phyloP scores from a whole-genome alignment of 2,113 vertebrate species.

The Varanus komodoensis region DNA sequence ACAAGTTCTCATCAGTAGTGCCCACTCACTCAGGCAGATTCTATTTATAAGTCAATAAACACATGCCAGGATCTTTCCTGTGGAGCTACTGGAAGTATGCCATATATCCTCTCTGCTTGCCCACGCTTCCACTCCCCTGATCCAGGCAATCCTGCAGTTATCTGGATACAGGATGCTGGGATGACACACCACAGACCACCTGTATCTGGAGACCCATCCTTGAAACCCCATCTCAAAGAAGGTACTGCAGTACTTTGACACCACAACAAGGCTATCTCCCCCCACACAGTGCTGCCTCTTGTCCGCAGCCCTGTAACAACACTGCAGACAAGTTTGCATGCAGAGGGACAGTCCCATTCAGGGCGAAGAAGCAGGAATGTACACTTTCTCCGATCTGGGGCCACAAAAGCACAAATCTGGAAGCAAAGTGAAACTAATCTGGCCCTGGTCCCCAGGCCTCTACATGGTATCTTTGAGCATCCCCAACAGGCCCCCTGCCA shows the following conservation, averaged over 20 bases:
- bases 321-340: not conserved
- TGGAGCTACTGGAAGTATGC: too few species aligned
- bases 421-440: too few species aligned
- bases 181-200: not conserved
- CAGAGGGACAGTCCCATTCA: not conserved
- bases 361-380: not conserved
- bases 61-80: not conserved
- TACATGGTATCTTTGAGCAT: not conserved
- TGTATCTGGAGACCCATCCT: not conserved
- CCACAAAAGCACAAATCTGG: too few species aligned
- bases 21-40: fast-evolving
- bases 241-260: not conserved
- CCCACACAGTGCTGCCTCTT: not conserved
- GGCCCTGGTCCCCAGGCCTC: too few species aligned
- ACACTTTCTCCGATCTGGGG: not conserved
- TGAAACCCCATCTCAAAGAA: not conserved
- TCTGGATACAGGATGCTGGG: not conserved
- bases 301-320: not conserved
- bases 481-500: too few species aligned
- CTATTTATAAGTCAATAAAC: fast-evolving
- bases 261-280: not conserved
- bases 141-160: not conserved
- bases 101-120: not conserved
- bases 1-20: not conserved
- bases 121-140: too few species aligned